phyloP scores from a whole-genome alignment of 1,140 invertebrate genomes.

The Papilio dardanus region DNA sequence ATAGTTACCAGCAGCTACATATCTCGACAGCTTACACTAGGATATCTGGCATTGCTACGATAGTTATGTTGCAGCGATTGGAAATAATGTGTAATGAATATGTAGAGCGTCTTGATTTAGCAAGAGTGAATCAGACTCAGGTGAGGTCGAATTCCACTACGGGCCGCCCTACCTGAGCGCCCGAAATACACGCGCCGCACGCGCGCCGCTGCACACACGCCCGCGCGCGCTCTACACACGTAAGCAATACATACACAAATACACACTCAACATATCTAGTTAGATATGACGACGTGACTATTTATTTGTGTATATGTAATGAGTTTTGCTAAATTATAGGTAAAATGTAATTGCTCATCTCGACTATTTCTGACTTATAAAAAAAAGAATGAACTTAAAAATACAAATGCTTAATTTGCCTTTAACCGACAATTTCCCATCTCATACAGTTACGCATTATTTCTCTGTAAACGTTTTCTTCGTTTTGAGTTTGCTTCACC shows the following conservation, averaged over 20 bases:
- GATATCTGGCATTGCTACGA: constrained; percentile 36
- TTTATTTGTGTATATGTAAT: constrained; percentile 5
- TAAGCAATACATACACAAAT: constrained; percentile 15
- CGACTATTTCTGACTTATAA: background rate
- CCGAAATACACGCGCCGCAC: constrained; percentile 70
- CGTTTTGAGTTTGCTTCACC: constrained; percentile 76
- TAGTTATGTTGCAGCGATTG: constrained; percentile 49
- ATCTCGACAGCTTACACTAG: constrained; percentile 22
- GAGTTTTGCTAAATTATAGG: background rate
- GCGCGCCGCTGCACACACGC: constrained; percentile 50
- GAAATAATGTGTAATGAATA: constrained; percentile 64
- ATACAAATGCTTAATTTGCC: background rate
- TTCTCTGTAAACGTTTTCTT: constrained; percentile 75
- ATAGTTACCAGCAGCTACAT: background rate
- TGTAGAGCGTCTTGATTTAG: constrained; percentile 75
- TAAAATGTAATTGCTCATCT: background rate
- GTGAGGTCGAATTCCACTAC: constrained; percentile 79
- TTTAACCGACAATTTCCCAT: constrained; percentile 4
- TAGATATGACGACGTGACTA: background rate
- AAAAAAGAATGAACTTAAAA: background rate
- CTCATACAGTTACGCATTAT: constrained; percentile 52
- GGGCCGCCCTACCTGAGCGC: constrained; percentile 75
- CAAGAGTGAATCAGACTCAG: constrained; percentile 77
- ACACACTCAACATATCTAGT: background rate
- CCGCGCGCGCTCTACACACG: constrained; percentile 39